Evolutionary conservation across 2,113 vertebrate species (phyloP).

Genomic region (Aviceda subcristata): DNA sequence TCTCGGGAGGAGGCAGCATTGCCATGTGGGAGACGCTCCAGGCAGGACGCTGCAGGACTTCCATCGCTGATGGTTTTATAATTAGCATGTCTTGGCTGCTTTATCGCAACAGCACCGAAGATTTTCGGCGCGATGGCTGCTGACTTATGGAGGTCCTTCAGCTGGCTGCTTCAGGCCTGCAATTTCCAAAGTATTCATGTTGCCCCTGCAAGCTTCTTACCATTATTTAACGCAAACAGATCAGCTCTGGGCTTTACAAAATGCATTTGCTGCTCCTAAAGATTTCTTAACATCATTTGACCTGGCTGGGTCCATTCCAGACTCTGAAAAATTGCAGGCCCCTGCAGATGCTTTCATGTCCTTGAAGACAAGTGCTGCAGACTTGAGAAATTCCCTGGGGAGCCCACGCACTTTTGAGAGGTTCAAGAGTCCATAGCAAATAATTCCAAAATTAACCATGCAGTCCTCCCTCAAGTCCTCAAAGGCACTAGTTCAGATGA

Average conservation of each 20-base stretch:
- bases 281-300: neutral
- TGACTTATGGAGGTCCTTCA: neutral
- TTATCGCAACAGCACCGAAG: neutral
- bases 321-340: neutral
- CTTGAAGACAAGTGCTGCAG: slow-evolving; percentile 18
- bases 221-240: neutral
- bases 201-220: neutral
- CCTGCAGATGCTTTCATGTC: slow-evolving; percentile 13
- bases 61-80: neutral
- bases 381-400: neutral
- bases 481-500: neutral
- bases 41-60: neutral
- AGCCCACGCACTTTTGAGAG: neutral
- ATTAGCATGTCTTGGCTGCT: neutral
- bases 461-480: neutral
- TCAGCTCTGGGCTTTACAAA: neutral
- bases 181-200: neutral
- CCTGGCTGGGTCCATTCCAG: neutral
- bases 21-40: neutral
- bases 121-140: neutral
- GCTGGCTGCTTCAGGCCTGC: neutral
- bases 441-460: slow-evolving; percentile 37
- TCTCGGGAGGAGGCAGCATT: neutral
- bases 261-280: neutral
- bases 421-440: slow-evolving; percentile 25